Evolutionary conservation across 2,888 invertebrate species (phyloP).

Genomic region (Dryomyza anilis): DNA sequence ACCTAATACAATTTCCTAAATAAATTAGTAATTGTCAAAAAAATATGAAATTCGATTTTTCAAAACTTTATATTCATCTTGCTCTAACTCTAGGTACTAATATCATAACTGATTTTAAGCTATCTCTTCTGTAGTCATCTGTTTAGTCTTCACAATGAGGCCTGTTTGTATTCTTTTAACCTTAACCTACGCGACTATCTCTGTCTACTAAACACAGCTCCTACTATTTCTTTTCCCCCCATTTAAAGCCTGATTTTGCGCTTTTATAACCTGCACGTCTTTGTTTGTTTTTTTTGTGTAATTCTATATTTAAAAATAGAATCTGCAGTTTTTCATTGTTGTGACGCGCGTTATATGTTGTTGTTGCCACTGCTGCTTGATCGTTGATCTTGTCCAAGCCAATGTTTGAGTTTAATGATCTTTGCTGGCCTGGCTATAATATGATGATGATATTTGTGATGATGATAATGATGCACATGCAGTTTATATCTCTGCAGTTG

Average conservation of each 20-base stretch:
- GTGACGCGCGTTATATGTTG: background rate
- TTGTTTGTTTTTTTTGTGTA: background rate
- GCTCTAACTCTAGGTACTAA: slow-evolving; percentile 35
- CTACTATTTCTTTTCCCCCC: background rate
- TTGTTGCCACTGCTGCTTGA: background rate
- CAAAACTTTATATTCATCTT: too few species aligned
- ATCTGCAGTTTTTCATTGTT: background rate
- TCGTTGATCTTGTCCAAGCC: slow-evolving; percentile 3
- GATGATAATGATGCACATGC: background rate
- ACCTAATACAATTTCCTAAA: too few species aligned
- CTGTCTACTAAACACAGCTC: slow-evolving; percentile 3
- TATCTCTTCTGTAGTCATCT: too few species aligned
- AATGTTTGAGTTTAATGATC: slow-evolving; percentile 21
- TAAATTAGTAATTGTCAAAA: too few species aligned
- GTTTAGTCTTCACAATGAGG: too few species aligned
- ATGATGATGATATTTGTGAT: background rate
- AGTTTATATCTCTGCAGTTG: background rate
- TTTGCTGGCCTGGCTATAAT: background rate
- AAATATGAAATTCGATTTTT: too few species aligned
- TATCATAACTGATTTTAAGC: too few species aligned
- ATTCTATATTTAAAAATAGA: slow-evolving; percentile 22
- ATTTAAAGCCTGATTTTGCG: background rate
- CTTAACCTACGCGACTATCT: background rate
- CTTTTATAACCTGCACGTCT: too few species aligned
- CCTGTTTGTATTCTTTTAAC: slow-evolving; percentile 27